Percentiles rank a stretch among this genome's conserved stretches.
Conservation (phyloP, 2,113 vertebrate species). For the Apodemus sylvaticus region DNA sequence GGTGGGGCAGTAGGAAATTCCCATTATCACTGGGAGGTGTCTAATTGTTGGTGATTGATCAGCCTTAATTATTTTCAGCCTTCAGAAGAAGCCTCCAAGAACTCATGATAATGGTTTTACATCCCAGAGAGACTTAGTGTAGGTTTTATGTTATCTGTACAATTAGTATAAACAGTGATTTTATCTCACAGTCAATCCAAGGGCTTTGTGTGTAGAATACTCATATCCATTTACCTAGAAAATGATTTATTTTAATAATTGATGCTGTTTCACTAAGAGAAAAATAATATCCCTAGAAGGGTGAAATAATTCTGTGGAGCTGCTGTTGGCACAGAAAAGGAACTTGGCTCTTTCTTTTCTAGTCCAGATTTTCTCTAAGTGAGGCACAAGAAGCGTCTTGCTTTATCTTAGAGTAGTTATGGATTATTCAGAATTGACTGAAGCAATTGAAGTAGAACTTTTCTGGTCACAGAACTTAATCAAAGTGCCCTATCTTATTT, state of each 20-base stretch:
- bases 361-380: not conserved
- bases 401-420: not conserved
- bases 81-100: not conserved
- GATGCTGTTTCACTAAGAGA: conserved; percentile 15
- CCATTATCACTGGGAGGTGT: not conserved
- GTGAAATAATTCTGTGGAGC: not conserved
- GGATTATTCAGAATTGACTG: not conserved
- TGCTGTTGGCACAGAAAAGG: conserved; percentile 7
- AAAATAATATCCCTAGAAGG: not conserved
- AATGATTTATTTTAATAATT: conserved; percentile 18
- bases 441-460: not conserved
- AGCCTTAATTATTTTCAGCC: not conserved
- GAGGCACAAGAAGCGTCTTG: not conserved
- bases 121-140: not conserved
- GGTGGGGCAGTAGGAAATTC: not conserved
- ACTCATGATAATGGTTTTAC: not conserved
- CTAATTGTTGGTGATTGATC: not conserved
- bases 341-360: not conserved
- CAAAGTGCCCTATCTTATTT: not conserved
- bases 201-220: not conserved
- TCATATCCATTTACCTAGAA: not conserved
- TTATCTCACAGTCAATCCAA: conserved; percentile 22
- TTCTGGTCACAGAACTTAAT: not conserved
- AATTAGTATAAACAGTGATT: not conserved
- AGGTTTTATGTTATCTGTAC: not conserved